Evolutionary conservation across 2,113 vertebrate species (phyloP).

Genomic region (Brachypodius melanocephalos): DNA sequence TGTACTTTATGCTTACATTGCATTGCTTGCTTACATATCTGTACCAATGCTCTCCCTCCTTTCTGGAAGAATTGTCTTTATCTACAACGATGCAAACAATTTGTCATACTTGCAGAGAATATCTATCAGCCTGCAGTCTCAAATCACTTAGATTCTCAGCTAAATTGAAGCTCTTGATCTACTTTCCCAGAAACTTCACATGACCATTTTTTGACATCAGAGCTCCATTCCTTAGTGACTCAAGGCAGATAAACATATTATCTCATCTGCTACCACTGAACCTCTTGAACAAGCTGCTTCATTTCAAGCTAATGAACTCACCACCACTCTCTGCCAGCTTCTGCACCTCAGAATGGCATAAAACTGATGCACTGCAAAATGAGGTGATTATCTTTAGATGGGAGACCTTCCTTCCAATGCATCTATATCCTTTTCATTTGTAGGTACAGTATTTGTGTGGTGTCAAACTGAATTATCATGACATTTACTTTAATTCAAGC

Average conservation of each 20-base stretch:
- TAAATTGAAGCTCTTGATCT: background rate
- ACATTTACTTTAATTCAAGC: background rate
- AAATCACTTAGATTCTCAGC: background rate
- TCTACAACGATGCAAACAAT: background rate
- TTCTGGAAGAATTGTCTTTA: background rate
- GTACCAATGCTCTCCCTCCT: background rate
- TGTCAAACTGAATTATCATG: background rate
- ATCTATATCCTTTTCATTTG: background rate
- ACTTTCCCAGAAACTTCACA: background rate
- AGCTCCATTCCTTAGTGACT: background rate
- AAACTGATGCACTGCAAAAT: background rate
- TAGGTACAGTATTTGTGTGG: background rate
- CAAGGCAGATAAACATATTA: background rate
- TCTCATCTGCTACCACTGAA: background rate
- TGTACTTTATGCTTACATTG: background rate
- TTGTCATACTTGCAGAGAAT: background rate
- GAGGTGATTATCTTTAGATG: background rate
- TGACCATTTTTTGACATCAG: background rate
- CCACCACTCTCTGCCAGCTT: background rate
- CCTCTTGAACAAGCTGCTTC: background rate
- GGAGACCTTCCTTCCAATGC: background rate
- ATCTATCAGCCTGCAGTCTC: background rate
- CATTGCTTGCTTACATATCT: background rate
- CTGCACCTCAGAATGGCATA: background rate
- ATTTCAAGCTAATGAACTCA: background rate